A percentile compares a stretch with the other conserved stretches of the same genome.
Evolutionary conservation across 2,113 vertebrate genomes (phyloP).

Genomic region (Formicarius rufipectus): DNA sequence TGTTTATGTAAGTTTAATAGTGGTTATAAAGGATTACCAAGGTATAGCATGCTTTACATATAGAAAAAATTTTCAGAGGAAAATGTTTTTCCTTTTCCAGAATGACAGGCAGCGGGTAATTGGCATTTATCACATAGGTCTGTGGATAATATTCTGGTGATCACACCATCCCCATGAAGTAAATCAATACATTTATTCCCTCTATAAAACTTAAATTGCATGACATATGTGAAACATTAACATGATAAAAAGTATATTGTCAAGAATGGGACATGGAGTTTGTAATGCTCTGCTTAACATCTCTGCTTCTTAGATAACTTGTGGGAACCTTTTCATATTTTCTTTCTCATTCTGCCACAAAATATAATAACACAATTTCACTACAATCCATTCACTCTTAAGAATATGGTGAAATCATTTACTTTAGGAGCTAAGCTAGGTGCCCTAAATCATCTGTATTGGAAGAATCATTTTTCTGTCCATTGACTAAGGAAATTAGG

Average conservation of each 20-base stretch:
- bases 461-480: slow-evolving; percentile 17
- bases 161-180: background rate
- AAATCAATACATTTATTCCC: background rate
- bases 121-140: background rate
- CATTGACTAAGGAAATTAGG: background rate
- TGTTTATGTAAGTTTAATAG: background rate
- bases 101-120: background rate
- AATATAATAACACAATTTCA: background rate
- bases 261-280: background rate
- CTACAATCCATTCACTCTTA: background rate
- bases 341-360: background rate
- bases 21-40: background rate
- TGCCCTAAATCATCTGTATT: background rate
- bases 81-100: background rate
- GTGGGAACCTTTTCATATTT: background rate
- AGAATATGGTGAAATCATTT: background rate
- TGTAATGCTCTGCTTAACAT: slow-evolving; percentile 22
- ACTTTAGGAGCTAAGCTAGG: background rate
- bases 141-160: background rate
- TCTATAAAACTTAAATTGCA: slow-evolving; percentile 21
- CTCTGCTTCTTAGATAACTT: background rate
- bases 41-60: background rate
- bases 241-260: slow-evolving; percentile 6
- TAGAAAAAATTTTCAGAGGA: background rate
- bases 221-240: background rate